Conservation (phyloP, 23 tunicate species). For the Diplosoma virens region DNA sequence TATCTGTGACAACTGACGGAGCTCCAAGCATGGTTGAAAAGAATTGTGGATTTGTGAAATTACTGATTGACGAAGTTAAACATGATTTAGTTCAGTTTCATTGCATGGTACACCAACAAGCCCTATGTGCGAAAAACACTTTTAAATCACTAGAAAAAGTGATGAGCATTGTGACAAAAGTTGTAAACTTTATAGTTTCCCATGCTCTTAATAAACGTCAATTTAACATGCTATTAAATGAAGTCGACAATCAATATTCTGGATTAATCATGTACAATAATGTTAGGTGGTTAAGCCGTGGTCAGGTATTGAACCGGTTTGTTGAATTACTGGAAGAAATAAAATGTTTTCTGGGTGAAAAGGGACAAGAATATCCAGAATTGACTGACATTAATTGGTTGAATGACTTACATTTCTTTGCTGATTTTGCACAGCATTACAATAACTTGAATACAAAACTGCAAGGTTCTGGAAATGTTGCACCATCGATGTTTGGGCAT, state of each 20-base stretch:
- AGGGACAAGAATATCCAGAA: too few relatives aligned
- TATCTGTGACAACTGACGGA: slow-evolving; percentile 31
- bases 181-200: not conserved
- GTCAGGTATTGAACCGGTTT: not conserved
- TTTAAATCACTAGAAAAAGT: slow-evolving; percentile 8
- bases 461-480: too few relatives aligned
- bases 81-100: slow-evolving; percentile 11
- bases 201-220: slow-evolving; percentile 11
- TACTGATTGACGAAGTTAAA: slow-evolving; percentile 1
- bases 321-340: slow-evolving; percentile 2
- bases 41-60: slow-evolving; percentile 26
- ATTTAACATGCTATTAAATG: not conserved
- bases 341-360: not conserved
- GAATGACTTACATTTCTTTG: too few relatives aligned
- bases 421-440: too few relatives aligned
- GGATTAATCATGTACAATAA: not conserved
- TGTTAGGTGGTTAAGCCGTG: slow-evolving; percentile 16
- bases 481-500: too few relatives aligned
- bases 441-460: too few relatives aligned
- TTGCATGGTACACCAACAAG: slow-evolving; percentile 32
- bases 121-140: slow-evolving; percentile 39
- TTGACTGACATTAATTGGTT: too few relatives aligned
- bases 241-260: not conserved
- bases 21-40: slow-evolving; percentile 39
- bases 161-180: not conserved